These are phyloP conservation scores for Ameiurus melas DNA, from an alignment of 2,113 vertebrate genomes.

Conservation along the genomic window DNA sequence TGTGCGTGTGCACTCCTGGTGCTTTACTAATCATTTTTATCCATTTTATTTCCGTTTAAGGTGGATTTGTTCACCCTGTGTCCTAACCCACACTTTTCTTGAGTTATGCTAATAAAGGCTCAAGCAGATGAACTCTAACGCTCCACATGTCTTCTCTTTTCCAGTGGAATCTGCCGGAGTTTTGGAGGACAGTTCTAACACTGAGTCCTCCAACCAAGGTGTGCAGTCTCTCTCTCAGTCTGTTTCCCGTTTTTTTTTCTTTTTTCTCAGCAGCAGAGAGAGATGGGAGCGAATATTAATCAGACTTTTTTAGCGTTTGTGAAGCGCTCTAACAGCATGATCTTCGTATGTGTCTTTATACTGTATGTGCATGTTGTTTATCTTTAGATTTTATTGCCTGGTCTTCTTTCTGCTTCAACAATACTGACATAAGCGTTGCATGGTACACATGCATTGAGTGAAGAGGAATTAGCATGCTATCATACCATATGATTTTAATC, in stretches of 20 bases:
- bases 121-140: slow-evolving; percentile 27
- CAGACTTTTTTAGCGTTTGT: not conserved
- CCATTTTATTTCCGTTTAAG: not conserved
- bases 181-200: slow-evolving; percentile 64
- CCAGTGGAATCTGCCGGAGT: slow-evolving; percentile 72
- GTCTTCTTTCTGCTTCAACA: not conserved
- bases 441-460: not conserved
- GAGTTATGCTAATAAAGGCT: slow-evolving; percentile 7
- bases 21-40: slow-evolving; percentile 23
- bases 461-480: not conserved
- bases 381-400: not conserved
- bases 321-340: not conserved
- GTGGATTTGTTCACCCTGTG: slow-evolving; percentile 15
- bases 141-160: slow-evolving; percentile 45
- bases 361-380: not conserved
- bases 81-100: slow-evolving; percentile 21
- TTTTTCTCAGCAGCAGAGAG: slow-evolving; percentile 32
- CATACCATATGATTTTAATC: not conserved
- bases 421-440: not conserved
- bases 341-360: not conserved
- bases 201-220: slow-evolving; percentile 73
- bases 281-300: not conserved
- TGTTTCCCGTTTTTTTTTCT: not conserved
- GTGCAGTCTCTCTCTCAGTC: slow-evolving; percentile 51
- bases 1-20: not conserved